These are phyloP conservation scores for Porites lutea DNA, from an alignment of 64 coral and sea anemone species.

Conservation along the genomic window DNA sequence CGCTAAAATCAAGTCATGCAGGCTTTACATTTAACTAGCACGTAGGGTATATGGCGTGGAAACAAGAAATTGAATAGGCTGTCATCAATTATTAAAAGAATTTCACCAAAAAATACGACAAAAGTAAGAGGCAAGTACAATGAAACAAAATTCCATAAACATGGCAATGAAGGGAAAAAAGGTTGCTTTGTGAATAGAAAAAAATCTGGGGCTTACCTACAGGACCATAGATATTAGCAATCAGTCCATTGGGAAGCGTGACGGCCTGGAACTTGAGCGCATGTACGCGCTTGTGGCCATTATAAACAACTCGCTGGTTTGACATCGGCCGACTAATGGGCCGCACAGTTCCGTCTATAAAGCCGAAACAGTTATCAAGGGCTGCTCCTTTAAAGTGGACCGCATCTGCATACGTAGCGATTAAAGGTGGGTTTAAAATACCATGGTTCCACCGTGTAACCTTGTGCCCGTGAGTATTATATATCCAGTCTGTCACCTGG, in stretches of 20 bases:
- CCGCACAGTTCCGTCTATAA: slow-evolving; percentile 27
- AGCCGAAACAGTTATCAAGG: slow-evolving; percentile 29
- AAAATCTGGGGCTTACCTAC: slow-evolving; percentile 14
- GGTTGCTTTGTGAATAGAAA: slow-evolving; percentile 6
- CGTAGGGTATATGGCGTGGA: background rate
- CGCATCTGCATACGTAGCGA: slow-evolving; percentile 7
- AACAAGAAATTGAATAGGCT: slow-evolving; percentile 39
- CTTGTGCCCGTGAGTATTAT: slow-evolving; percentile 7
- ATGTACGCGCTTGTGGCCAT: slow-evolving; percentile 27
- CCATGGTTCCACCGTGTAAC: slow-evolving; percentile 4
- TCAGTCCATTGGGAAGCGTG: slow-evolving; percentile 13
- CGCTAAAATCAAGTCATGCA: slow-evolving; percentile 31
- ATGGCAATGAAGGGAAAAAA: background rate
- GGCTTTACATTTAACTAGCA: slow-evolving; percentile 40
- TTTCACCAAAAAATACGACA: slow-evolving; percentile 38
- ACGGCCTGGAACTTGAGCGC: slow-evolving; percentile 27
- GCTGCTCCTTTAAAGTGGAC: slow-evolving; percentile 19
- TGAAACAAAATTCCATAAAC: slow-evolving; percentile 9
- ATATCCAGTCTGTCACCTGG: slow-evolving; percentile 1
- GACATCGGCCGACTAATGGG: background rate
- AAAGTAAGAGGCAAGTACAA: slow-evolving; percentile 31
- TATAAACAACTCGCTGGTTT: slow-evolving; percentile 10
- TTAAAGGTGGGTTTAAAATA: background rate
- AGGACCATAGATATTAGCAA: slow-evolving; percentile 7
- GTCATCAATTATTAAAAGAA: slow-evolving; percentile 42